Conservation (phyloP, 2,888 invertebrate genomes). For the Gibbula magus region DNA sequence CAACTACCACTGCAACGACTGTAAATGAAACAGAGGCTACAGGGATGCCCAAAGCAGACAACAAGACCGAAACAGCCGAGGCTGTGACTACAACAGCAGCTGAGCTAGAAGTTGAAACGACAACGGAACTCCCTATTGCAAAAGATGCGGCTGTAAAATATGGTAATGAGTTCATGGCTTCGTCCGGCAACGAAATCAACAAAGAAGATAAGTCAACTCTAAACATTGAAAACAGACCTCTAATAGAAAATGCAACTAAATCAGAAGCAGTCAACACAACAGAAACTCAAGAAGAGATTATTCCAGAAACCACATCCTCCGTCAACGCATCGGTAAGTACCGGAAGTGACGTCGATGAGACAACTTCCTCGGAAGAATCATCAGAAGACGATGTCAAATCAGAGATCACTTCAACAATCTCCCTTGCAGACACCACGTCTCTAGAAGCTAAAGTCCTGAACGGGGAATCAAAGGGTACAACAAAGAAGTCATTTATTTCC, state of each 20-base stretch:
- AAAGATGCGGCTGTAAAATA: not conserved
- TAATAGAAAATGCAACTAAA: not conserved
- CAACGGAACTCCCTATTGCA: not conserved
- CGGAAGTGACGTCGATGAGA: not conserved
- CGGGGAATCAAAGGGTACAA: slow-evolving; percentile 12
- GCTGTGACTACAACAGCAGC: not conserved
- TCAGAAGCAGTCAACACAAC: not conserved
- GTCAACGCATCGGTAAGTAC: not conserved
- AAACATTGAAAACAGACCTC: not conserved
- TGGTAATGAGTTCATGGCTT: not conserved
- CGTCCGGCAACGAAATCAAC: not conserved
- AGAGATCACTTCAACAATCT: not conserved
- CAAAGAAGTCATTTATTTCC: slow-evolving; percentile 37
- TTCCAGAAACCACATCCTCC: not conserved
- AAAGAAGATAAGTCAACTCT: not conserved
- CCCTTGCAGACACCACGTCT: not conserved
- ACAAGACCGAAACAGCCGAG: not conserved
- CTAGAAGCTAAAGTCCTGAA: not conserved
- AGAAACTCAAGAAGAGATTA: not conserved
- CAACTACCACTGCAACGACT: not conserved
- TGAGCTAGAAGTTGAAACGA: not conserved
- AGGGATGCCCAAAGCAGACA: not conserved
- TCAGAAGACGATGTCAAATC: not conserved
- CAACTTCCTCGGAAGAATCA: not conserved
- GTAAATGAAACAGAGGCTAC: not conserved